phyloP scores from a whole-genome alignment of 2,888 invertebrate genomes.

The Piscicola geometra region DNA sequence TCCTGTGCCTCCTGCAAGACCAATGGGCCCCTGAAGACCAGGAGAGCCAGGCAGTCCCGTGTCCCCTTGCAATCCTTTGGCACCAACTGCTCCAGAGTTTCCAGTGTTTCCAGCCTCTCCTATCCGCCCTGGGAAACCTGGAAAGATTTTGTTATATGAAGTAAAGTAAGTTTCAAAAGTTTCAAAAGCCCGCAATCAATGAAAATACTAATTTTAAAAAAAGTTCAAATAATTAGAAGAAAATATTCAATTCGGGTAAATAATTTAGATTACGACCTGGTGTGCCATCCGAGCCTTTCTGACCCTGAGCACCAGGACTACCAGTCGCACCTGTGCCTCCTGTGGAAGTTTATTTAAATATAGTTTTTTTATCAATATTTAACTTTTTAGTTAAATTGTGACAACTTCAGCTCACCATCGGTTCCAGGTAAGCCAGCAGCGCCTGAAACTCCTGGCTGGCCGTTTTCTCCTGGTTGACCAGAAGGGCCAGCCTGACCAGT shows the following conservation, averaged over 20 bases:
- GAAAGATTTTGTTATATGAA: too few species aligned
- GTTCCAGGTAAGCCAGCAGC: not conserved
- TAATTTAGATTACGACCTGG: not conserved
- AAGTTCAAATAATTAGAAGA: too few species aligned
- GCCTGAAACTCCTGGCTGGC: slow-evolving; percentile 31
- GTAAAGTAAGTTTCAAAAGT: too few species aligned
- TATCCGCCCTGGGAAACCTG: slow-evolving; percentile 21
- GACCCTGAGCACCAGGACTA: not conserved
- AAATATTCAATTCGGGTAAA: too few species aligned
- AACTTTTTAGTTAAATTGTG: not conserved
- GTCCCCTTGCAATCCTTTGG: slow-evolving; percentile 40
- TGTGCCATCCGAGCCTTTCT: not conserved
- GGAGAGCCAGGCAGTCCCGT: slow-evolving; percentile 21
- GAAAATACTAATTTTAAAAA: too few species aligned
- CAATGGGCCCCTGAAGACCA: slow-evolving; percentile 32
- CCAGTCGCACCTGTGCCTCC: not conserved
- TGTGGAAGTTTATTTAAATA: not conserved
- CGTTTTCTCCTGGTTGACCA: slow-evolving; percentile 22
- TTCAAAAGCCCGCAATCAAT: too few species aligned
- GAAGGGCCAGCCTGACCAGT: slow-evolving; percentile 26
- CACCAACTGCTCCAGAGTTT: slow-evolving; percentile 15
- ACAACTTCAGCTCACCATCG: not conserved
- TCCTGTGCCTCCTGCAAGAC: slow-evolving; percentile 33
- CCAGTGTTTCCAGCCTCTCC: slow-evolving; percentile 30
- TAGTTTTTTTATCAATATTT: not conserved